Conservation (phyloP, 2,797 vertebrate species). For the Crypturellus tataupa region DNA sequence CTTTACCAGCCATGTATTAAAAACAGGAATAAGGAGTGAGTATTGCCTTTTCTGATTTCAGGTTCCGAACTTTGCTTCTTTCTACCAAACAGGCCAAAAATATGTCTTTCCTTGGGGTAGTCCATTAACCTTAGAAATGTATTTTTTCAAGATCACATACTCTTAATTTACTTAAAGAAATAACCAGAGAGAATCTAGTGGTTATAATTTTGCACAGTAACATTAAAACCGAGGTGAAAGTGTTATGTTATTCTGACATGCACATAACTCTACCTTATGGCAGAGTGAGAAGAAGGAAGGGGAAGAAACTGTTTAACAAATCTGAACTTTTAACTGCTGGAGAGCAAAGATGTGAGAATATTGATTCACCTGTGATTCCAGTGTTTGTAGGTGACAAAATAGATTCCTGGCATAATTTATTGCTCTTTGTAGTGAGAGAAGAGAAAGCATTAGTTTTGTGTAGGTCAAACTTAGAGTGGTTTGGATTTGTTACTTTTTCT, state of each 20-base stretch:
- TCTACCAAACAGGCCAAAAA: not conserved
- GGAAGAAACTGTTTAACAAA: not conserved
- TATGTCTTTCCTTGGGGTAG: not conserved
- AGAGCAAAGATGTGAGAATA: not conserved
- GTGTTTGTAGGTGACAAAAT: not conserved
- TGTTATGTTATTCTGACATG: not conserved
- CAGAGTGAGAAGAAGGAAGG: too few relatives aligned
- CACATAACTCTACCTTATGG: not conserved
- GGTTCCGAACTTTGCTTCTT: not conserved
- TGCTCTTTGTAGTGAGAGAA: not conserved
- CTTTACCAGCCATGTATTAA: constrained; percentile 89
- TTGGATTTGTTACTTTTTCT: not conserved
- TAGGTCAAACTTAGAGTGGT: not conserved
- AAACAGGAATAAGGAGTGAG: constrained; percentile 90
- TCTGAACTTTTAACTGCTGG: not conserved
- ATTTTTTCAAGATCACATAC: not conserved
- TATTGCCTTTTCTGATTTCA: not conserved
- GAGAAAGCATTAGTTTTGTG: not conserved
- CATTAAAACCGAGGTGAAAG: not conserved
- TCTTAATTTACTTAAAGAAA: not conserved
- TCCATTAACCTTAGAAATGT: not conserved
- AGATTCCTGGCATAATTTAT: not conserved
- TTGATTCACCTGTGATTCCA: not conserved
- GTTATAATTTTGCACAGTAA: not conserved
- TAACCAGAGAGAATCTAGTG: not conserved